A percentile compares a stretch with the other conserved stretches of the same genome.
phyloP scores from a whole-genome alignment of 2,113 vertebrate genomes.

The Ameiurus melas region DNA sequence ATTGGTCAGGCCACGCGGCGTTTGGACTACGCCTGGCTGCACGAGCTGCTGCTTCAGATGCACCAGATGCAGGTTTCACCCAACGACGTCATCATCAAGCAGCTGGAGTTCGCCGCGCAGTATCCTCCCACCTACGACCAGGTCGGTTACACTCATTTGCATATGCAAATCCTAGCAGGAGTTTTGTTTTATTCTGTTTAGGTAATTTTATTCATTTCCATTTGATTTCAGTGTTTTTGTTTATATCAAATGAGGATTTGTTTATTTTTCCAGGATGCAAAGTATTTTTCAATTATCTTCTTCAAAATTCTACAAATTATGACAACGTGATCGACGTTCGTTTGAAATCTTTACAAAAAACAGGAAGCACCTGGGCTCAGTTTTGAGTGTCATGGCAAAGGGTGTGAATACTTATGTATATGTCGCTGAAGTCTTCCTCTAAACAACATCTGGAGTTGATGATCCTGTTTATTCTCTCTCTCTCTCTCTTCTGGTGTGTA shows the following conservation, averaged over 20 bases:
- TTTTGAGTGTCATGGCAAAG: no score
- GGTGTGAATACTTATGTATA: no score
- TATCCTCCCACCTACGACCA: constrained; percentile 88
- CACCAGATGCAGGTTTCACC: constrained; percentile 73
- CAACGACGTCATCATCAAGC: constrained; percentile 86
- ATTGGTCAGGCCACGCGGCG: constrained; percentile 79
- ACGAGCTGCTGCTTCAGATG: constrained; percentile 82
- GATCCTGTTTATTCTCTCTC: neutral
- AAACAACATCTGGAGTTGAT: neutral
- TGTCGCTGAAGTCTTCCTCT: neutral
- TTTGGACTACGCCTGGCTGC: constrained; percentile 88
- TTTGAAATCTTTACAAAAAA: no score
- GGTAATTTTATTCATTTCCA: neutral
- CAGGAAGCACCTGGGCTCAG: no score
- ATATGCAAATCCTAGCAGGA: neutral
- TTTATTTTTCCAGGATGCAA: no score
- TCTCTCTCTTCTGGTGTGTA: neutral
- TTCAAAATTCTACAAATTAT: no score
- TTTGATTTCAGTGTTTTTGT: neutral
- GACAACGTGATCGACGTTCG: no score
- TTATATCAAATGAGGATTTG: no score
- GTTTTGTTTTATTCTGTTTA: neutral
- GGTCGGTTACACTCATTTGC: constrained; percentile 66
- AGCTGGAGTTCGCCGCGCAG: constrained; percentile 87
- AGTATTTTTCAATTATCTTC: no score